phyloP scores from a whole-genome alignment of 2,113 vertebrate species.

The Corythoichthys haematopterus region DNA sequence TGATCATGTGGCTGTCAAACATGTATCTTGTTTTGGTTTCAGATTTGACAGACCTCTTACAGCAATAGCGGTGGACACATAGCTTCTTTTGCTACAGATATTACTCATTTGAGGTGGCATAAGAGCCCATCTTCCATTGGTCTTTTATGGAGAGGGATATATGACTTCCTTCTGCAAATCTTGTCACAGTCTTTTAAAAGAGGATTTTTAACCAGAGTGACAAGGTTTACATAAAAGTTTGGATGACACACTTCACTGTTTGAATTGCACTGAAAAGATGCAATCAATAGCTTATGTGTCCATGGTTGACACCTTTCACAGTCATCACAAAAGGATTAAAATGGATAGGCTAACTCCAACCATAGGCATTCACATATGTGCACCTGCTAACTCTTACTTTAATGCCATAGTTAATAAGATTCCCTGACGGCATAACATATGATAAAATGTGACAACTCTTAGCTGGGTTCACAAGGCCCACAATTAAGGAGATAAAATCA shows the following conservation, averaged over 20 bases:
- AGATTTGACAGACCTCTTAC: not conserved
- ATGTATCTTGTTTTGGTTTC: constrained; percentile 3
- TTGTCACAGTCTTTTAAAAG: not conserved
- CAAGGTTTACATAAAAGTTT: not conserved
- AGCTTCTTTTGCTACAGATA: not conserved
- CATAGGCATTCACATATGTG: constrained; percentile 27
- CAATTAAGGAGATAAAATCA: constrained; percentile 64
- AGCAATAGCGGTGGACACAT: not conserved
- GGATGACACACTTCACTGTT: not conserved
- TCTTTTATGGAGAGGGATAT: not conserved
- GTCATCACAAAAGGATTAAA: not conserved
- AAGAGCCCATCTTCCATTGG: not conserved
- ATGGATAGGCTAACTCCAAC: constrained; percentile 23
- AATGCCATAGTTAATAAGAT: constrained; percentile 57
- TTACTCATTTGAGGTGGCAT: constrained; percentile 2
- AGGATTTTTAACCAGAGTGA: not conserved
- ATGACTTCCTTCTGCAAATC: constrained; percentile 1
- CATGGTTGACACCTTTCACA: not conserved
- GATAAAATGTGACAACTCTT: constrained; percentile 50
- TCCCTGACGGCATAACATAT: constrained; percentile 53
- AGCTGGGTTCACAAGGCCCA: constrained; percentile 45
- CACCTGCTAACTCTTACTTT: constrained; percentile 39
- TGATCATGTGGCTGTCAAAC: constrained; percentile 2
- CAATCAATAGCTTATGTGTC: not conserved
- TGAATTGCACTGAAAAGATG: not conserved